Evolutionary conservation across 2,888 invertebrate species (phyloP).

Genomic region (Andrena hattorfiana): DNA sequence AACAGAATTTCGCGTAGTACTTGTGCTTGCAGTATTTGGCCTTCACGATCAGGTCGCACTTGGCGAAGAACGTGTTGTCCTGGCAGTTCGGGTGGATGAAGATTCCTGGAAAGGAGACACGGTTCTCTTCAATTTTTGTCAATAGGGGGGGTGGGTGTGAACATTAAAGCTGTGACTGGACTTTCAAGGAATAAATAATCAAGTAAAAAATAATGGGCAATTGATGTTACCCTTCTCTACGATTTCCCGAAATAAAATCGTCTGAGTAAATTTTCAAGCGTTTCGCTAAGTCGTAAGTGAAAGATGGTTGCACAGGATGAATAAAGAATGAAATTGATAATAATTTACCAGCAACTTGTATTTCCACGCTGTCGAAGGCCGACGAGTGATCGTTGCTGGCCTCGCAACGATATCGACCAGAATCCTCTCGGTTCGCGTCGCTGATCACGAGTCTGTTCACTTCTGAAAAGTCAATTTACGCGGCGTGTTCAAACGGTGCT

Average conservation of each 20-base stretch:
- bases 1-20: slow-evolving; percentile 97
- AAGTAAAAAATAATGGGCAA: no score
- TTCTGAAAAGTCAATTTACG: slow-evolving; percentile 84
- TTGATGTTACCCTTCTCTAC: no score
- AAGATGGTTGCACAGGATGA: neutral
- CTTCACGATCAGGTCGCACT: slow-evolving; percentile 94
- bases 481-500: neutral
- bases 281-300: no score
- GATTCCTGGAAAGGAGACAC: slow-evolving; percentile 86
- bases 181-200: no score
- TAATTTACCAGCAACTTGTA: slow-evolving; percentile 91
- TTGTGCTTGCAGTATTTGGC: slow-evolving; percentile 94
- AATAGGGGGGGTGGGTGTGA: no score
- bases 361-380: slow-evolving; percentile 88
- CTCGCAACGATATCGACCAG: slow-evolving; percentile 93
- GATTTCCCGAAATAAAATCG: no score
- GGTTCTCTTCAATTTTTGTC: no score
- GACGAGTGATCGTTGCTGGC: slow-evolving; percentile 91
- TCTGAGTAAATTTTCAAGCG: no score
- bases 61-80: slow-evolving; percentile 95
- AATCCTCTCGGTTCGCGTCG: slow-evolving; percentile 89
- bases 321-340: neutral
- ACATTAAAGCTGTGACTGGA: no score
- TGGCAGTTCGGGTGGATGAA: slow-evolving; percentile 92
- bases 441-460: slow-evolving; percentile 90